Conservation (phyloP, 2,888 invertebrate species). For the Zaprionus bogoriensis region DNA sequence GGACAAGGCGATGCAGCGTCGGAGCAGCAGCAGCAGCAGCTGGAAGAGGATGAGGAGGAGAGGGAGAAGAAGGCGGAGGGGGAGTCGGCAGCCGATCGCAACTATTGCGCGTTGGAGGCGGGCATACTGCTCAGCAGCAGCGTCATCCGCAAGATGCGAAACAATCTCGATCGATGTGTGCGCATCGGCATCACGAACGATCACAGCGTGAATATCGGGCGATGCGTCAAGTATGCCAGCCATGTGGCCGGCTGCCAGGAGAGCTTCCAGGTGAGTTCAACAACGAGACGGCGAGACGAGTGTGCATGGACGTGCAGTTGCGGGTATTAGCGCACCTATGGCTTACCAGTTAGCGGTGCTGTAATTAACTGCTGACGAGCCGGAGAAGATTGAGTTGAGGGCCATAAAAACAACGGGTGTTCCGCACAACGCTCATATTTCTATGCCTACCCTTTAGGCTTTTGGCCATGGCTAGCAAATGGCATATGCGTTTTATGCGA, state of each 20-base stretch:
- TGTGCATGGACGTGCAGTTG: too few species aligned
- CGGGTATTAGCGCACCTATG: too few species aligned
- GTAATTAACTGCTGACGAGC: too few species aligned
- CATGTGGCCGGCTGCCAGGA: conserved; percentile 82
- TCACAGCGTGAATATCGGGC: conserved; percentile 94
- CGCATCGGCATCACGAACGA: conserved; percentile 92
- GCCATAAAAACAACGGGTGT: too few species aligned
- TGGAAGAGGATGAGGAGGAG: neutral
- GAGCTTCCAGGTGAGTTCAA: conserved; percentile 83
- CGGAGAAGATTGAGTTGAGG: too few species aligned
- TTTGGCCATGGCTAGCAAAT: too few species aligned
- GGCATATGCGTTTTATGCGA: too few species aligned
- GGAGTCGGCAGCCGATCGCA: conserved; percentile 64
- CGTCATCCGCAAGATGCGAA: conserved; percentile 90
- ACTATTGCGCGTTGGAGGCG: conserved; percentile 86
- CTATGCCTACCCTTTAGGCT: too few species aligned
- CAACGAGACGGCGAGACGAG: too few species aligned
- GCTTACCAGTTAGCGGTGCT: too few species aligned
- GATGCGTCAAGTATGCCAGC: conserved; percentile 86
- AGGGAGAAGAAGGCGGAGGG: conserved; percentile 28
- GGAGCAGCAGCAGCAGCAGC: neutral
- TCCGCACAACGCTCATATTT: too few species aligned
- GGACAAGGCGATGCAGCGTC: conserved; percentile 7
- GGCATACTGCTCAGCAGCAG: conserved; percentile 95
- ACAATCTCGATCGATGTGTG: conserved; percentile 94